Base-by-base conservation (phyloP, 2,113 vertebrate genomes). In the Cranoglanis bouderius region DNA sequence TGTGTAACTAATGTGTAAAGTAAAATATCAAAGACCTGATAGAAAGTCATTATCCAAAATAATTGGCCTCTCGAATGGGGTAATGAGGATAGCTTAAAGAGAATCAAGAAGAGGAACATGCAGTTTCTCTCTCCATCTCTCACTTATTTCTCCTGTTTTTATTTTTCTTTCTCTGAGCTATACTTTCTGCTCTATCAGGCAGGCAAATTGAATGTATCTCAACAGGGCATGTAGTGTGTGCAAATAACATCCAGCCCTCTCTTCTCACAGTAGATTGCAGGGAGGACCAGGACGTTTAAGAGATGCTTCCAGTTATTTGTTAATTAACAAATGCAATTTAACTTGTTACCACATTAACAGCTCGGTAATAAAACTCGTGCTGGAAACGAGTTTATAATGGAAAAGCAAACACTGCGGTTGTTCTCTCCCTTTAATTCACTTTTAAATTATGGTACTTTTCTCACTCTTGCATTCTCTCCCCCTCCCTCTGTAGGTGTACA, bases 401-500 rank as follows among this genome's bases (percentile, higher is more conserved):
- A 55, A 77, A 85, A 65, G 16, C n/a, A 67, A 40, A 29, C 26
- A 18, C 70, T 67, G 14, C 43, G 57, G 3, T 85, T 80, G 29
- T 35, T 87, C 24, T 53, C 24, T 85, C 51, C 63, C 29, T 63
- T 85, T 43, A 78, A 51, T 59, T 57, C 51, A 10, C 16, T 53
- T 61, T 61, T 46, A 21, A 49, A 61, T 24, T 14, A 70, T 82
- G 32, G 16, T 59, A 3, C 49, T 57, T 32, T 75, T 57, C 82
- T 77, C 38, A 51, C 57, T 65, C 43, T 70, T 81, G 55, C 65
- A n/a, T 63, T 67, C 43, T 35, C 67, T 67, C n/a, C 63, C 49
- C 65, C 57, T 80, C 18, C 55, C 2, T 86, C 85, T 85, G 1
- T 87, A 96, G 95, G 94, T 95, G 93, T 93, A 89, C 95, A 72